Percentiles rank a stretch among this genome's conserved stretches.
Evolutionary conservation across 2,797 vertebrate species (phyloP).

Genomic region (Crax fasciolata): DNA sequence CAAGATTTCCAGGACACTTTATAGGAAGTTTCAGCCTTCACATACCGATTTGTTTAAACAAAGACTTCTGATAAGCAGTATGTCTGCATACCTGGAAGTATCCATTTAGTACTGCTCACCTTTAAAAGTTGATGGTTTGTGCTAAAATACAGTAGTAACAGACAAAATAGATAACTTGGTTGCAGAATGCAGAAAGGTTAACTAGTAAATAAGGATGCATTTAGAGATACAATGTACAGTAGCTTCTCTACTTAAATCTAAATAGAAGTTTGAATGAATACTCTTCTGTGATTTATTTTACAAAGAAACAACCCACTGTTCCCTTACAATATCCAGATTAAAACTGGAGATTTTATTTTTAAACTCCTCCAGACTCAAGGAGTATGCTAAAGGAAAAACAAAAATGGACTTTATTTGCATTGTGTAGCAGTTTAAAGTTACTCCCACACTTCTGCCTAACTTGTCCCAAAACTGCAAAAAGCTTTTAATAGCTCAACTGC

Average conservation of each 20-base stretch:
- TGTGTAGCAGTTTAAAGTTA: neutral
- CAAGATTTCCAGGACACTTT: neutral
- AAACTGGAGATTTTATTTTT: neutral
- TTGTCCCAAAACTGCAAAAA: neutral
- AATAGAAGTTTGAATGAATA: slow-evolving; percentile 3
- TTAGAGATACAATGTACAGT: slow-evolving; percentile 2
- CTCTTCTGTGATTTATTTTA: neutral
- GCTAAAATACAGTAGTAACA: slow-evolving; percentile 65
- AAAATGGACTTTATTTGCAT: neutral
- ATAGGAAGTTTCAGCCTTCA: neutral
- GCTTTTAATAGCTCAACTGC: neutral
- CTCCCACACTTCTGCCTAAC: neutral
- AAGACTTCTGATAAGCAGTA: neutral
- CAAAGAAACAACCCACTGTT: neutral
- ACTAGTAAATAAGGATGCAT: slow-evolving; percentile 53
- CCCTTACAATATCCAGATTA: neutral
- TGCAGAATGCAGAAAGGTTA: slow-evolving; percentile 13
- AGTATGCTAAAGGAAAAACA: neutral
- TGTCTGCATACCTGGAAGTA: neutral
- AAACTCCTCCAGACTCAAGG: neutral
- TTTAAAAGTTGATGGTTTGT: slow-evolving; percentile 27
- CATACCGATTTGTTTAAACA: neutral
- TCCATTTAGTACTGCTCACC: neutral
- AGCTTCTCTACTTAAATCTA: neutral
- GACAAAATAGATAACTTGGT: slow-evolving; percentile 74